Conservation (phyloP, 2,113 vertebrate genomes). For the Melanostigma gelatinosum region DNA sequence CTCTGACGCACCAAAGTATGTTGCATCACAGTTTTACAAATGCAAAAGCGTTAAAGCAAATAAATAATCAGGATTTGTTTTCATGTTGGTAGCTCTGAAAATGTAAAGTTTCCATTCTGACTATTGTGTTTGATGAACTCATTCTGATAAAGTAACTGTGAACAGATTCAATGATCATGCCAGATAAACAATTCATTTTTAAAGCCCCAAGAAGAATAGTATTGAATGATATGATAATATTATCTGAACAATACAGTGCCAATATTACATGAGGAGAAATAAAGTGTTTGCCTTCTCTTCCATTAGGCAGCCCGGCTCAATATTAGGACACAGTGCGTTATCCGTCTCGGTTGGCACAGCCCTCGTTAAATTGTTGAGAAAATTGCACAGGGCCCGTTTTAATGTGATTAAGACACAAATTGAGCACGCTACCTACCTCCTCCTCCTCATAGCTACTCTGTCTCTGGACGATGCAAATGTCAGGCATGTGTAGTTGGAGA, state of each 20-base stretch:
- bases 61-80: background rate
- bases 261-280: conserved; percentile 25
- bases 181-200: conserved; percentile 9
- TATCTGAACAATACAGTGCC: conserved; percentile 19
- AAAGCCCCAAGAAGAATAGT: conserved; percentile 4
- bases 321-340: conserved; percentile 52
- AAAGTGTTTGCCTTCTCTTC: conserved; percentile 46
- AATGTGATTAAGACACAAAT: conserved; percentile 68
- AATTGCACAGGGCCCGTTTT: conserved; percentile 62
- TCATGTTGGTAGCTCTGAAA: background rate
- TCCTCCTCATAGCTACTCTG: conserved; percentile 40
- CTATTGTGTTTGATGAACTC: background rate
- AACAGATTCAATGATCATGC: conserved; percentile 2
- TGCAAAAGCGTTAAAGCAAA: background rate
- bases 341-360: conserved; percentile 46
- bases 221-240: conserved; percentile 19
- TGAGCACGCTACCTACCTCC: conserved; percentile 49
- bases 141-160: background rate
- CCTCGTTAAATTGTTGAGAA: conserved; percentile 66
- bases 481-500: conserved; percentile 30
- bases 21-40: background rate
- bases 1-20: background rate
- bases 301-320: conserved; percentile 44
- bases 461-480: conserved; percentile 53
- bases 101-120: background rate